A percentile compares a stretch with the other conserved stretches of the same genome.
Conservation (phyloP, 2,888 invertebrate genomes). For the Iselma pallidipennis region DNA sequence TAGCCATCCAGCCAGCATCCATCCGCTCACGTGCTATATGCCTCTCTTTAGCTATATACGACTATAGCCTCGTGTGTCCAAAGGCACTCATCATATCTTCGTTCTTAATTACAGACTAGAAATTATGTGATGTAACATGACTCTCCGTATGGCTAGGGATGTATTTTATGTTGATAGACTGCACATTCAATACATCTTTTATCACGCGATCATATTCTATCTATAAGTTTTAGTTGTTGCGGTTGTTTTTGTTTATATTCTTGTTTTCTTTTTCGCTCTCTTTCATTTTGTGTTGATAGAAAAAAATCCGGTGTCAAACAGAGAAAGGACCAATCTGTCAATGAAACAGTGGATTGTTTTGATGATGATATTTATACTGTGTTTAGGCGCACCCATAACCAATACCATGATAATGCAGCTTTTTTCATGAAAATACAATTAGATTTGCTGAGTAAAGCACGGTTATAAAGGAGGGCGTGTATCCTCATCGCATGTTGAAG, state of each 20-base stretch:
- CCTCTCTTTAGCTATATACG: slow-evolving; percentile 25
- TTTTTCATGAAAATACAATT: slow-evolving; percentile 18
- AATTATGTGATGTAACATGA: slow-evolving; percentile 51
- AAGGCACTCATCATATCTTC: slow-evolving; percentile 39
- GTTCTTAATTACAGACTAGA: slow-evolving; percentile 51
- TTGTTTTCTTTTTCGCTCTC: neutral
- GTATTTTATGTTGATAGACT: slow-evolving; percentile 51
- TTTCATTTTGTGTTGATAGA: neutral
- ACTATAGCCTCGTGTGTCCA: slow-evolving; percentile 33
- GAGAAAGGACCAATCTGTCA: slow-evolving; percentile 19
- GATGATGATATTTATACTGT: slow-evolving; percentile 26
- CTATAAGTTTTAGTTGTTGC: neutral
- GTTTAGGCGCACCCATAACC: slow-evolving; percentile 21
- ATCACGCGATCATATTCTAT: slow-evolving; percentile 25
- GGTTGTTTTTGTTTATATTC: neutral
- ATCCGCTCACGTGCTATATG: slow-evolving; percentile 49
- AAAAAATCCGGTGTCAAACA: slow-evolving; percentile 24
- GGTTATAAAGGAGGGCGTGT: slow-evolving; percentile 21
- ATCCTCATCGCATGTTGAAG: slow-evolving; percentile 22
- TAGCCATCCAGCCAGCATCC: slow-evolving; percentile 39
- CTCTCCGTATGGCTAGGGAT: slow-evolving; percentile 43
- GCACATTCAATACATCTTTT: slow-evolving; percentile 28
- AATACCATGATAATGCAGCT: slow-evolving; percentile 19
- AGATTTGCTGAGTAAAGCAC: slow-evolving; percentile 23
- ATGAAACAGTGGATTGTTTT: slow-evolving; percentile 24